phyloP scores from a whole-genome alignment of 2,797 vertebrate species.

The Sebastolobus alascanus region DNA sequence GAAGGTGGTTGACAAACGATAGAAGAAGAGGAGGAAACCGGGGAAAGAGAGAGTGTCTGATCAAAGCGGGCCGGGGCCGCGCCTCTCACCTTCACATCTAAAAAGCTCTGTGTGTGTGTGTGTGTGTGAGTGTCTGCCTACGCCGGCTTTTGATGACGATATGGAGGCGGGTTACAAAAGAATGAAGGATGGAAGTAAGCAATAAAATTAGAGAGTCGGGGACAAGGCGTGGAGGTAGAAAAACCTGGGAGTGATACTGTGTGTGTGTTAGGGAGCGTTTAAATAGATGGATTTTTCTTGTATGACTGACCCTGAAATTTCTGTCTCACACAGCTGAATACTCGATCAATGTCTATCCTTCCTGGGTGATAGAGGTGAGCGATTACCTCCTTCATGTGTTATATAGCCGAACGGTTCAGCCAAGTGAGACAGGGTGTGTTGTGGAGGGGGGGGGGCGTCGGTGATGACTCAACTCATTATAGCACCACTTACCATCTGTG shows the following conservation, averaged over 20 bases:
- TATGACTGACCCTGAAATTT: conserved; percentile 11
- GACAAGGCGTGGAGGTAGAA: not conserved
- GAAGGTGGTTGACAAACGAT: conserved; percentile 57
- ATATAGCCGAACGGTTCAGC: conserved; percentile 35
- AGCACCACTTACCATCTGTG: conserved; percentile 70
- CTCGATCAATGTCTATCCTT: conserved; percentile 35
- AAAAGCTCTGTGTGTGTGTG: not conserved
- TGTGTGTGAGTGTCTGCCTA: conserved; percentile 26
- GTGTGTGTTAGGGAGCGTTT: not conserved
- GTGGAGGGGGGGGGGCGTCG: not conserved
- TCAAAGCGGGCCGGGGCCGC: conserved; percentile 42
- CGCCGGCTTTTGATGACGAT: conserved; percentile 26
- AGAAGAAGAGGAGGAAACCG: conserved; percentile 20
- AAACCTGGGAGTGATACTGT: not conserved
- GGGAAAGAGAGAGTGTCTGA: conserved; percentile 20
- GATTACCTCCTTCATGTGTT: conserved; percentile 18
- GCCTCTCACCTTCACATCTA: conserved; percentile 35
- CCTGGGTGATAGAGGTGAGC: conserved; percentile 27
- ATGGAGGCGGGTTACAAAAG: conserved; percentile 8
- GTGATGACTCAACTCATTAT: conserved; percentile 64
- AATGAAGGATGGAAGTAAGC: conserved; percentile 5
- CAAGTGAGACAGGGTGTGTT: conserved; percentile 29
- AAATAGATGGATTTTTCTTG: not conserved
- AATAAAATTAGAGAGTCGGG: conserved; percentile 2
- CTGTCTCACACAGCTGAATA: conserved; percentile 10